Conservation (phyloP, 92 coral and sea anemone species). For the Paragorgia papillata region DNA sequence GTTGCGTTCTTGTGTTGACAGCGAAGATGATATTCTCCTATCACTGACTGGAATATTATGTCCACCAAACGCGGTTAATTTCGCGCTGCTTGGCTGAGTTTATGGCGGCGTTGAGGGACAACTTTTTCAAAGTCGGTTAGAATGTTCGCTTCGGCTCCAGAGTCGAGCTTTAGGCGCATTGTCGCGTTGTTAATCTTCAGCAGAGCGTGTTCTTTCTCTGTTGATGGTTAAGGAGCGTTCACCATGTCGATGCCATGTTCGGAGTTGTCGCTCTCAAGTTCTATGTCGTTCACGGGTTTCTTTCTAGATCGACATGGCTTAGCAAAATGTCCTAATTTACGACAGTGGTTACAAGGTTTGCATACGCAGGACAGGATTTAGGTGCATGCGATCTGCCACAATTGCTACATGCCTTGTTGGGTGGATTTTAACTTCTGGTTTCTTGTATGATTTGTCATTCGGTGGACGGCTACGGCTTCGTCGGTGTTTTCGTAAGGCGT, state of each 20-base stretch:
- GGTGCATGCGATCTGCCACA: slow-evolving; percentile 47
- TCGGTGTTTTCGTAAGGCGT: not conserved
- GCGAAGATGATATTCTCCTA: slow-evolving; percentile 47
- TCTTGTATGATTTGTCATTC: not conserved
- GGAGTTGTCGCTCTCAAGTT: slow-evolving; percentile 39
- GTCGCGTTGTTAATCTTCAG: slow-evolving; percentile 35
- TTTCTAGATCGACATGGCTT: slow-evolving; percentile 37
- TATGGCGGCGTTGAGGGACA: slow-evolving; percentile 41
- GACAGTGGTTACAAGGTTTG: slow-evolving; percentile 40
- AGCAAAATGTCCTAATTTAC: slow-evolving; percentile 53
- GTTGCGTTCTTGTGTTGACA: slow-evolving; percentile 26
- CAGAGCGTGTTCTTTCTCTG: slow-evolving; percentile 39
- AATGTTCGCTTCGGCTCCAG: slow-evolving; percentile 56
- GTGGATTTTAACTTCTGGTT: not conserved
- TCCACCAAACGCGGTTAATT: slow-evolving; percentile 50
- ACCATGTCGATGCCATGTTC: slow-evolving; percentile 46
- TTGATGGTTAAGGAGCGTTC: slow-evolving; percentile 16
- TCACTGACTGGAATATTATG: slow-evolving; percentile 47
- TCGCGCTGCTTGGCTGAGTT: slow-evolving; percentile 44
- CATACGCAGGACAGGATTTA: slow-evolving; percentile 47
- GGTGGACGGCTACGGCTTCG: slow-evolving; percentile 20
- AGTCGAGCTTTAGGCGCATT: slow-evolving; percentile 43
- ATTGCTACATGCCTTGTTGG: slow-evolving; percentile 41
- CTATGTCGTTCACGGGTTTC: slow-evolving; percentile 37
- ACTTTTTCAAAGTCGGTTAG: slow-evolving; percentile 48